Percentiles rank a stretch among this genome's conserved stretches.
These are phyloP conservation scores for Drosophila ohnishii DNA, from an alignment of 1,140 invertebrate genomes.

Conservation along the genomic window DNA sequence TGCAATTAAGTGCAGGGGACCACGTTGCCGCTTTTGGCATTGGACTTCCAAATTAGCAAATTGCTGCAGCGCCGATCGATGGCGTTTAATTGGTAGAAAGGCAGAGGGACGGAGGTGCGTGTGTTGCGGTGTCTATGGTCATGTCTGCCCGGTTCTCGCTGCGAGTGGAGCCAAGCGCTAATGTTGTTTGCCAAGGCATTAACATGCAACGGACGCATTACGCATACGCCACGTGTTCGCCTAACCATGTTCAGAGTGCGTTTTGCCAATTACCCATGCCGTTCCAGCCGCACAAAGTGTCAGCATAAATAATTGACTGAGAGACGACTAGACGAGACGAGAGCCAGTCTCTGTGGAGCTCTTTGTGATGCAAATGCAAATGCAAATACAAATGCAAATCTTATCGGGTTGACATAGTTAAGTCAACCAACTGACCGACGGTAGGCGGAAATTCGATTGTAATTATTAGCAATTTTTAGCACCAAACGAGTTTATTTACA, in stretches of 20 bases:
- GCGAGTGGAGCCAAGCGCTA: slow-evolving; percentile 26
- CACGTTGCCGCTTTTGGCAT: slow-evolving; percentile 49
- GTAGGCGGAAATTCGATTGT: slow-evolving; percentile 70
- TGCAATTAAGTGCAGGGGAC: slow-evolving; percentile 63
- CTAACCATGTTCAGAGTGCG: slow-evolving; percentile 26
- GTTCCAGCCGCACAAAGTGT: slow-evolving; percentile 67
- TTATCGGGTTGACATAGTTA: slow-evolving; percentile 74
- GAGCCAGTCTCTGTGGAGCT: slow-evolving; percentile 26
- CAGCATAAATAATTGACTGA: slow-evolving; percentile 75
- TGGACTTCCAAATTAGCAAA: slow-evolving; percentile 66
- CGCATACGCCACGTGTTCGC: slow-evolving; percentile 68
- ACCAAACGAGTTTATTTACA: slow-evolving; percentile 63
- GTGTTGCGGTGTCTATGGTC: slow-evolving; percentile 64
- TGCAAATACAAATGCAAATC: slow-evolving; percentile 70
- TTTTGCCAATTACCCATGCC: slow-evolving; percentile 62
- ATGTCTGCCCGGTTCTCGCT: slow-evolving; percentile 41
- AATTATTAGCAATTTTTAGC: slow-evolving; percentile 62
- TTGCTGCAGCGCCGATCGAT: slow-evolving; percentile 63
- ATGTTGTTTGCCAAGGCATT: slow-evolving; percentile 75
- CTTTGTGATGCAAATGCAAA: slow-evolving; percentile 70
- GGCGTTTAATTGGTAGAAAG: slow-evolving; percentile 53
- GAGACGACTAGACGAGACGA: slow-evolving; percentile 47
- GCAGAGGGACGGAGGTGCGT: slow-evolving; percentile 15
- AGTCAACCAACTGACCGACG: slow-evolving; percentile 40
- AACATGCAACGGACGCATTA: slow-evolving; percentile 60